Base-by-base conservation (phyloP, 1,140 invertebrate species). In the Pomacea maculata region DNA sequence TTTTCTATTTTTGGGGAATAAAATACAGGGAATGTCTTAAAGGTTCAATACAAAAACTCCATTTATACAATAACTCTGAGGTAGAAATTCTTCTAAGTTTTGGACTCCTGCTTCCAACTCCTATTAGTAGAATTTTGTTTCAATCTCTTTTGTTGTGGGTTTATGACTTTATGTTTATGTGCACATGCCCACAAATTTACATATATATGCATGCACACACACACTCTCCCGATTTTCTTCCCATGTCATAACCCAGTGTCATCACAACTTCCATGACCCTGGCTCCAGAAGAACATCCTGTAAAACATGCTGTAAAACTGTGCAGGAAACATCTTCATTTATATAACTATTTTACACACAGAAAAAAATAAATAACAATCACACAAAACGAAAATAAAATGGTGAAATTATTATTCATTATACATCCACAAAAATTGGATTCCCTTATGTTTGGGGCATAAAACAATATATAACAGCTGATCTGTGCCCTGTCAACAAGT, bases 331-430 rank as follows among this genome's bases (percentile, higher is more conserved):
- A 71, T 34, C 25, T 6, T 4, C 68, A 71, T 34, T 1, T 34
- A 71, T 34, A 14, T 6, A 71, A 81, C 71, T 65, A 70, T 77
- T 79, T 70, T 63, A 83, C 82, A 81, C 79, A 80, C 82, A 83
- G 79, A 81, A 70, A 83, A 25, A 70, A 83, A 70, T 76, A 70
- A 83, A 79, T 79, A 80, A 82, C 83, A 79, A 75, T 83, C 83
- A 78, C 75, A 83, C 81, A 7, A n/a, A 71, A n/a, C 3, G 14
- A 71, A 14, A 19, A 17, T 67, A 67, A 67, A 67, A 67, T 17
- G n/a, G 64, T 19, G 64, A 67, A 19, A 67, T 67, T 2, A 67
- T 67, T 1, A 11, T 57, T 54, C 15, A 17, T 12, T 52, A 21
- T 52, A 54, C 11, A 74, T 52, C 34, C 52, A 74, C 10, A 54